These are phyloP conservation scores for Mallotus villosus DNA, from an alignment of 2,797 vertebrate species.

Conservation along the genomic window DNA sequence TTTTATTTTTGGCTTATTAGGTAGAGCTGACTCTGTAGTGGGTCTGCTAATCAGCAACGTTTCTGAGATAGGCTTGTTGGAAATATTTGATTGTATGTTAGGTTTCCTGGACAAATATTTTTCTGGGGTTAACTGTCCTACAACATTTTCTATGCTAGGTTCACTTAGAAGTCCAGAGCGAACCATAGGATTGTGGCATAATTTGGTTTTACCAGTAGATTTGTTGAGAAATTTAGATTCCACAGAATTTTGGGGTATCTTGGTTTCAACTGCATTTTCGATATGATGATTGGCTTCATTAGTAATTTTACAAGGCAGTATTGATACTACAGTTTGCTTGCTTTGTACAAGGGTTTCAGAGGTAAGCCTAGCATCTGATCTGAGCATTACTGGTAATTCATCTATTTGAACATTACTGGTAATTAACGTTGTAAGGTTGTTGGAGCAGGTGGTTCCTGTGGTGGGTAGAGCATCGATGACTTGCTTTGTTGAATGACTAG, in stretches of 20 bases:
- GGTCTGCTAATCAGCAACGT: too few relatives aligned
- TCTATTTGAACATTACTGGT: constrained; percentile 13
- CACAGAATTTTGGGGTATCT: constrained; percentile 26
- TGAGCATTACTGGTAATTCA: constrained; percentile 3
- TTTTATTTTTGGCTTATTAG: too few relatives aligned
- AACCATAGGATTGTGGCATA: too few relatives aligned
- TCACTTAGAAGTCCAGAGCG: too few relatives aligned
- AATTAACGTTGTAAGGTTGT: constrained; percentile 1
- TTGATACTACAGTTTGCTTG: constrained; percentile 14
- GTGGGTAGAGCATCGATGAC: constrained; percentile 5
- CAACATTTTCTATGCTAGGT: too few relatives aligned
- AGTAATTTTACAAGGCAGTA: constrained; percentile 6
- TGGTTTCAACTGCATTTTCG: constrained; percentile 3
- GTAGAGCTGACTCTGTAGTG: too few relatives aligned
- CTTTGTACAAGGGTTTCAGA: constrained; percentile 27
- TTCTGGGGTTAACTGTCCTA: too few relatives aligned
- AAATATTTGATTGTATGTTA: too few relatives aligned
- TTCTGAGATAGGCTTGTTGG: too few relatives aligned
- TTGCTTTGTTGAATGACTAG: constrained; percentile 20
- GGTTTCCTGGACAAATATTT: too few relatives aligned
- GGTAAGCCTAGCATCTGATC: constrained; percentile 9
- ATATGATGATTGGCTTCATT: constrained; percentile 24
- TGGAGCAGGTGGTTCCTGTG: constrained; percentile 15
- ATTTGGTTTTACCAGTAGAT: too few relatives aligned
- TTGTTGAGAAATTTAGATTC: too few relatives aligned